Evolutionary conservation across 2,113 vertebrate species (phyloP).

Genomic region (Scatophagus argus): DNA sequence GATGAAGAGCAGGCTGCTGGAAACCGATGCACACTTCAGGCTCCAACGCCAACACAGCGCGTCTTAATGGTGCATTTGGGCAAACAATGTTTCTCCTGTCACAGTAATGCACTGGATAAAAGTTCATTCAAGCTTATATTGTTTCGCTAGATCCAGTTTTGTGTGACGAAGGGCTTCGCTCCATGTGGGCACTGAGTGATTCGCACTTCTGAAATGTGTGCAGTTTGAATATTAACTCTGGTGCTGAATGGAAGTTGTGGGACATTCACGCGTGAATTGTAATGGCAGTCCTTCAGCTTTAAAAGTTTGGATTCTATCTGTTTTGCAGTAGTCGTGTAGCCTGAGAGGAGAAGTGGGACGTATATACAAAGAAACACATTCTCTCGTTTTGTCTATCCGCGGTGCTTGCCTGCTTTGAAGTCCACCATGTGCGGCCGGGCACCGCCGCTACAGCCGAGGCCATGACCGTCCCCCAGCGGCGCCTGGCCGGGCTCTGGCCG

Average conservation of each 20-base stretch:
- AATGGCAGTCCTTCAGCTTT: conserved; percentile 51
- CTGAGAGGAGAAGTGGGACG: conserved; percentile 34
- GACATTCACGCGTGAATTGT: conserved; percentile 43
- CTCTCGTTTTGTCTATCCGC: conserved; percentile 41
- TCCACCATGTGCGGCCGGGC: conserved; percentile 93
- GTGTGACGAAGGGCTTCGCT: background rate
- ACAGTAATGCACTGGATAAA: conserved; percentile 72
- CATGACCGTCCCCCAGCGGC: conserved; percentile 95
- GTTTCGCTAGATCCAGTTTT: background rate
- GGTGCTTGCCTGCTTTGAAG: conserved; percentile 80
- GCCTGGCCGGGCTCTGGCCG: conserved; percentile 96
- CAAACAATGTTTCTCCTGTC: conserved; percentile 42
- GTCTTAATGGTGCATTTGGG: conserved; percentile 48
- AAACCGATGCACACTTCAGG: conserved; percentile 47
- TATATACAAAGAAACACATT: background rate
- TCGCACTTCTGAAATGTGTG: background rate
- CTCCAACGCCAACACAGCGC: conserved; percentile 41
- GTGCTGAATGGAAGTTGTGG: conserved; percentile 58
- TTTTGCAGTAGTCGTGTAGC: conserved; percentile 29
- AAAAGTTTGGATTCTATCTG: conserved; percentile 56
- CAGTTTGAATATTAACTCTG: conserved; percentile 51
- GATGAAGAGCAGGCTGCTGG: too few species aligned
- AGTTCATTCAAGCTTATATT: conserved; percentile 37
- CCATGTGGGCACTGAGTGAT: conserved; percentile 20
- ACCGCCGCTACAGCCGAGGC: conserved; percentile 91